A percentile compares a stretch with the other conserved stretches of the same genome.
phyloP scores from a whole-genome alignment of 2,113 vertebrate genomes.

The Paramisgurnus dabryanus region DNA sequence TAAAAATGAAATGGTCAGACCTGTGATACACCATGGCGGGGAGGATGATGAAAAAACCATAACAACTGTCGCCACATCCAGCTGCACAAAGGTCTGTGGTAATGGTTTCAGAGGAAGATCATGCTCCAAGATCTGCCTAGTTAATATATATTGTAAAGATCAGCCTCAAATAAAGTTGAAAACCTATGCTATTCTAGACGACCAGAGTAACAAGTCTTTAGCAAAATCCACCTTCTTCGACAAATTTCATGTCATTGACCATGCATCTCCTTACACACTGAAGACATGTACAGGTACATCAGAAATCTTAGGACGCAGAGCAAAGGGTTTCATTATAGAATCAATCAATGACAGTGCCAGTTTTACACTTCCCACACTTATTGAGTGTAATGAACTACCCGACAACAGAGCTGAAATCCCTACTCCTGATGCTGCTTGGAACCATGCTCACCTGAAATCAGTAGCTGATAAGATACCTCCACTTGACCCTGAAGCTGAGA shows the following conservation, averaged over 20 bases:
- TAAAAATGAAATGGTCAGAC: background rate
- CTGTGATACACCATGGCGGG: background rate
- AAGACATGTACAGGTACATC: background rate
- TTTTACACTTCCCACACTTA: background rate
- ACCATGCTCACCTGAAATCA: background rate
- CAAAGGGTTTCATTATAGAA: background rate
- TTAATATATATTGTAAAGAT: background rate
- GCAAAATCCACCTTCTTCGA: background rate
- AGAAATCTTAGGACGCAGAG: background rate
- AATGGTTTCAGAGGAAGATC: conserved; percentile 8
- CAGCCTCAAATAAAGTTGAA: background rate
- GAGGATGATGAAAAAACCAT: background rate
- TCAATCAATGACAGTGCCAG: background rate
- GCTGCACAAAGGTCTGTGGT: background rate
- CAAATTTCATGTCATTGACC: background rate
- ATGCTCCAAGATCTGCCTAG: background rate
- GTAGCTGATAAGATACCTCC: background rate
- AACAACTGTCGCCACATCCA: background rate
- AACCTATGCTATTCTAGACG: background rate
- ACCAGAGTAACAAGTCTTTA: background rate
- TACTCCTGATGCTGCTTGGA: background rate
- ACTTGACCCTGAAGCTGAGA: background rate
- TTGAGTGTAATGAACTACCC: background rate
- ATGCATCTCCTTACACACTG: background rate
- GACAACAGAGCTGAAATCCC: background rate